Evolutionary conservation across 2,888 invertebrate genomes (phyloP).

Genomic region (Pammene fasciana): DNA sequence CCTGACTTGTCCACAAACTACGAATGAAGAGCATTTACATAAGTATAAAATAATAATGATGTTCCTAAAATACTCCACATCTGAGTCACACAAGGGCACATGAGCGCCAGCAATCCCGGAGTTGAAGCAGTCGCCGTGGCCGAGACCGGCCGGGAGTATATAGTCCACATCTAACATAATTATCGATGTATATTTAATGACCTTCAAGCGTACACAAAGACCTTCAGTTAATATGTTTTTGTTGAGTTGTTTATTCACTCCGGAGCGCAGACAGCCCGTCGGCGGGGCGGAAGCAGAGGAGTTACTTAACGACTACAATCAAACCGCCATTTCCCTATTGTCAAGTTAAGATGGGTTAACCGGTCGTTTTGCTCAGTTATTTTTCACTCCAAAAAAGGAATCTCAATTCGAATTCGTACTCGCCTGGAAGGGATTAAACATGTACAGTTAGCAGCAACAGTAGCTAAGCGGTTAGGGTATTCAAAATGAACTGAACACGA

Average conservation of each 20-base stretch:
- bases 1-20: too few relatives aligned
- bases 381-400: neutral
- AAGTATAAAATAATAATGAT: neutral
- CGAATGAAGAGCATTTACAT: too few relatives aligned
- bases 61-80: neutral
- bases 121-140: too few relatives aligned
- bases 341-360: slow-evolving; percentile 19
- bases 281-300: slow-evolving; percentile 19
- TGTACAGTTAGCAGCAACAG: neutral
- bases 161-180: neutral
- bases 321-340: slow-evolving; percentile 35
- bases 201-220: slow-evolving; percentile 24
- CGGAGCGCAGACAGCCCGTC: slow-evolving; percentile 27
- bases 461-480: too few relatives aligned
- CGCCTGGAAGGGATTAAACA: neutral
- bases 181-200: slow-evolving; percentile 31
- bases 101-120: too few relatives aligned
- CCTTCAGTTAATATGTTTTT: slow-evolving; percentile 34
- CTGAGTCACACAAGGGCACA: too few relatives aligned
- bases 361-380: neutral
- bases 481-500: too few relatives aligned
- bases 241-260: slow-evolving; percentile 36
- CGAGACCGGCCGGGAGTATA: too few relatives aligned
- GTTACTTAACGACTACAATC: slow-evolving; percentile 36
- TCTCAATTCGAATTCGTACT: neutral